Base-by-base conservation (phyloP, 1,140 invertebrate genomes). In the Drusus annulatus region DNA sequence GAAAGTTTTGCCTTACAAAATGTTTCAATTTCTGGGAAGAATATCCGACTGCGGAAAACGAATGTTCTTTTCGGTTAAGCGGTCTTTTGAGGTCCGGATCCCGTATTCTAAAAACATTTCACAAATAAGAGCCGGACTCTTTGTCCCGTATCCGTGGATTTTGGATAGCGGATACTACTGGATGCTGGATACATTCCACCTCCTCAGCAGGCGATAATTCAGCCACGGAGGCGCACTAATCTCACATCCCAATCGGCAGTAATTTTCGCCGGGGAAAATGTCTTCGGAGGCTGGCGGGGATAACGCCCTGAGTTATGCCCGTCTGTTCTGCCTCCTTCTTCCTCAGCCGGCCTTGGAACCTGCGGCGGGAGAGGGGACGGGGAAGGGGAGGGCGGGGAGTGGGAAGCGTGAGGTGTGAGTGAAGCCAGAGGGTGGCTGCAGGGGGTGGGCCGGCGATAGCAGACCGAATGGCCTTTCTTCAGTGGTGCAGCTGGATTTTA, bases 191-290 rank as follows among this genome's bases (percentile, higher is more conserved):
- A 68, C 75, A 51, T 77, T 82, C 80, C 81, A 80, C 81, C 69
- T 79, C 69, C 81, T 83, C 81, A 83, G 81, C 81, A 83, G 76
- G 77, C 81, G 58, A 83, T 83, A 83, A 83, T 76, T 83, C 79
- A 83, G 81, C 28, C 17, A 54, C 62, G 77, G 65, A 80, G 74
- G 69, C 81, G 74, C 76, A 79, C 81, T 83, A 83, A 83, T 83
- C 81, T 80, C 75, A 76, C 78, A 80, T 83, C 81, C 81, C 81
- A 83, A 83, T 83, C 81, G 81, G 81, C 81, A 83, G 81, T 83
- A 83, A 83, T 83, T 83, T 83, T 79, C 79, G 69, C 71, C 69
- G 51, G 79, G n/a, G 79, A 83, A 83, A 83, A 80, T 80, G 79
- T 80, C 79, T 79, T 76, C 69, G 51, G 69, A 77, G 77, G 81